phyloP scores from a whole-genome alignment of 2,113 vertebrate species.

The Clarias gariepinus region DNA sequence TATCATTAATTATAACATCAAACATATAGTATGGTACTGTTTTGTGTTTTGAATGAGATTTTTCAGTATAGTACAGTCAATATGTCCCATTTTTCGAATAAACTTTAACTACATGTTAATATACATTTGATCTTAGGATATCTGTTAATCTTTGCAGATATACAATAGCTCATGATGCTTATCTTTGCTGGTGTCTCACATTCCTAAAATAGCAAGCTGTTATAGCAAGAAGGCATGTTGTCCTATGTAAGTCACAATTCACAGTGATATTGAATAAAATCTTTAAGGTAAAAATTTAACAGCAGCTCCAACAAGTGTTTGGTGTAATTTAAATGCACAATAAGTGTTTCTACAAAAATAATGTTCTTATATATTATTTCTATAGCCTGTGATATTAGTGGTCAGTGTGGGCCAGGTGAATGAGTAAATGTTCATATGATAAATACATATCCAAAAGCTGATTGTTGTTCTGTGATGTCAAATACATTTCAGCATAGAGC shows the following conservation, averaged over 20 bases:
- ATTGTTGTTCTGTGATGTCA: not conserved
- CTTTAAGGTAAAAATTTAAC: not conserved
- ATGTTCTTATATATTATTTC: not conserved
- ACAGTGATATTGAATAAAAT: not conserved
- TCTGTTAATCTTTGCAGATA: not conserved
- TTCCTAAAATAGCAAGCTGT: not conserved
- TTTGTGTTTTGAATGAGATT: not conserved
- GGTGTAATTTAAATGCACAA: not conserved
- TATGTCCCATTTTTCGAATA: not conserved
- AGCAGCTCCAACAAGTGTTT: not conserved
- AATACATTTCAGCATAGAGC: slow-evolving; percentile 53
- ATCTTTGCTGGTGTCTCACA: not conserved
- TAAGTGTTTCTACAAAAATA: not conserved
- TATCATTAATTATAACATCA: not conserved
- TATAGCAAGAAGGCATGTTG: not conserved
- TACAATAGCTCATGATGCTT: not conserved
- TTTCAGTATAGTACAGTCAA: not conserved
- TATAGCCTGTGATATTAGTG: not conserved
- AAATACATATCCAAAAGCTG: not conserved
- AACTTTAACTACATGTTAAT: not conserved
- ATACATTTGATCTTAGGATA: not conserved
- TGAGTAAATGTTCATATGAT: not conserved
- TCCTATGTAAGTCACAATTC: not conserved
- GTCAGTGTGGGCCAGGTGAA: not conserved
- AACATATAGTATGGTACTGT: not conserved